Base-by-base conservation (phyloP, 1,140 invertebrate species). In the Metaphire vulgaris region DNA sequence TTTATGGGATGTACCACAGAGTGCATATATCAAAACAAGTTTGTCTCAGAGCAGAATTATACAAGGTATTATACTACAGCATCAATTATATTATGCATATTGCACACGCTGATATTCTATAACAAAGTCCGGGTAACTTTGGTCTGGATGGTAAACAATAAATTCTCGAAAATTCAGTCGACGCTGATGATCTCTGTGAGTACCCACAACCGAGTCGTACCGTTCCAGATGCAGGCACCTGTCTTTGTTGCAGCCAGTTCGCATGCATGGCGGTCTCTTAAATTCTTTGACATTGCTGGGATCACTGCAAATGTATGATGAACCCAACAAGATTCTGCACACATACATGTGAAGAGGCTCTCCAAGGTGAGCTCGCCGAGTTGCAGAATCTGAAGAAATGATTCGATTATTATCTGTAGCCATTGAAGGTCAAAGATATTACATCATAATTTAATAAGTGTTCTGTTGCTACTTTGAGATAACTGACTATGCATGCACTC, bases 131-230 rank as follows among this genome's bases (percentile, higher is more conserved):
- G 72, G 72, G 28, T 76, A 70, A 26, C 67, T 70, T 69, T 76
- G 29, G 6, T 76, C 69, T 21, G 12, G 32, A 28, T 73, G 28
- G 41, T 70, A 76, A 30, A 69, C 64, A 26, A 76, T 30, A 71
- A 70, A 76, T 70, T 76, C 74, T 28, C 69, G 29, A 66, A 76
- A 76, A 2, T 70, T 21, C n/a, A 76, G 66, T 2, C 33, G 66
- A 1, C 21, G 15, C 26, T 31, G 1, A n/a, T n/a, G n/a, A 14
- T 16, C n/a, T 12, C 70, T 1, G 74, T 41, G 68, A 16, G 68
- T 69, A 31, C 74, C 74, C 26, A 76, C 41, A 66, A 76, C 67
- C n/a, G 74, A 76, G 30, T 76, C 67, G 33, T 69, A 41, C 33
- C 66, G 64, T 16, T 12, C 21, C 16, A 0, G 33, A 56, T 56